Conservation (phyloP, 2,888 invertebrate species). For the Tachina fera region DNA sequence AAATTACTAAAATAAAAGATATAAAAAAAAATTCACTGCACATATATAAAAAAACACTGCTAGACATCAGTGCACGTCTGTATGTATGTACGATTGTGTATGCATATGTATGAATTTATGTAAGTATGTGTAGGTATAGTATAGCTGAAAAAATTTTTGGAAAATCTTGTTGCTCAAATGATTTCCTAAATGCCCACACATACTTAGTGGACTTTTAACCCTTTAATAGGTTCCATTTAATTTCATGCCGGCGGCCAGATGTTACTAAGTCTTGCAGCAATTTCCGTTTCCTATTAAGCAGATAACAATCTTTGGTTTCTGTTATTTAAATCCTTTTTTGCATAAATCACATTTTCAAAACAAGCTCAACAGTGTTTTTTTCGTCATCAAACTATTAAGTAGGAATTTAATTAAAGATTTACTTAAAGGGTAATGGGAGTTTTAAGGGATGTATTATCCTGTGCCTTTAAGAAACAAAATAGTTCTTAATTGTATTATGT, state of each 20-base stretch:
- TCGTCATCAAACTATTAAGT: not conserved
- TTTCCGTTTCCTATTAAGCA: slow-evolving; percentile 35
- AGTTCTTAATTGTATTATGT: too few relatives aligned
- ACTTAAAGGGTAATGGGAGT: too few relatives aligned
- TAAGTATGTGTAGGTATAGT: not conserved
- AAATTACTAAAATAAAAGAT: slow-evolving; percentile 77
- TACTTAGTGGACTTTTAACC: slow-evolving; percentile 40
- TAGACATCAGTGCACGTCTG: not conserved
- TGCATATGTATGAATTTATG: not conserved
- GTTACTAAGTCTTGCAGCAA: not conserved
- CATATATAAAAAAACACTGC: slow-evolving; percentile 1
- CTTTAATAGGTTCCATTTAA: slow-evolving; percentile 18
- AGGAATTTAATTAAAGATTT: not conserved
- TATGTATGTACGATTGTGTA: not conserved
- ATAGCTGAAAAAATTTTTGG: not conserved
- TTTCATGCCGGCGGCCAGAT: not conserved
- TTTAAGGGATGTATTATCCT: too few relatives aligned
- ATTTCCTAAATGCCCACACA: slow-evolving; percentile 15
- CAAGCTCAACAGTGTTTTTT: not conserved
- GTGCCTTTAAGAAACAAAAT: too few relatives aligned
- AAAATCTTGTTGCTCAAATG: not conserved
- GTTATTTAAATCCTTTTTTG: not conserved
- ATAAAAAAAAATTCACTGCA: slow-evolving; percentile 24
- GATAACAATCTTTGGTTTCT: not conserved
- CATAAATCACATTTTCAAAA: not conserved